Conservation (phyloP, 2,113 vertebrate genomes). For the Hydropotes inermis region DNA sequence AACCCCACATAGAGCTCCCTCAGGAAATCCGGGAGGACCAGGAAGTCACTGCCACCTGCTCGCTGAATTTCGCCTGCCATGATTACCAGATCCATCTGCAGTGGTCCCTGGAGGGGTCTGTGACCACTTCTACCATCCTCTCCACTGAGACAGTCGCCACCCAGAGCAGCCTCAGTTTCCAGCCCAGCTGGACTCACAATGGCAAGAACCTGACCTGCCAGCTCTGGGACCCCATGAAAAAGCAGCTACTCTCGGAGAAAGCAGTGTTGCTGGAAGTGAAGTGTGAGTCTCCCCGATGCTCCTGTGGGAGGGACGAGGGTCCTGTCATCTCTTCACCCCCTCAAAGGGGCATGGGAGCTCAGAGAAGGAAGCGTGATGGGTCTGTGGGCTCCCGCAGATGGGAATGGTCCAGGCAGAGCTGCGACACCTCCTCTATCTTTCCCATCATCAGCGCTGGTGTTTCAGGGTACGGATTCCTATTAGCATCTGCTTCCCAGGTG, state of each 20-base stretch:
- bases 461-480: not conserved
- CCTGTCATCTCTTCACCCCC: not conserved
- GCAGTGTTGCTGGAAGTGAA: slow-evolving; percentile 36
- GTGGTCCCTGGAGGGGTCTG: not conserved
- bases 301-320: not conserved
- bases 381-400: not conserved
- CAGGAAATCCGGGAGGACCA: not conserved
- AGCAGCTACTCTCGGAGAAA: not conserved
- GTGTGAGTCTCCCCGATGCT: slow-evolving; percentile 38
- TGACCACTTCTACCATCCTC: fast-evolving
- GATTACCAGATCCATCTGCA: not conserved
- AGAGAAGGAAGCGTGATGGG: fast-evolving
- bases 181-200: not conserved
- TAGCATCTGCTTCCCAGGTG: not conserved
- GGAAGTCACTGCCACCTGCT: slow-evolving; percentile 14
- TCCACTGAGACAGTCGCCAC: fast-evolving
- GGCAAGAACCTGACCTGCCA: slow-evolving; percentile 40
- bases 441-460: not conserved
- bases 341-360: not conserved
- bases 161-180: not conserved
- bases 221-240: fast-evolving
- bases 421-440: too few species aligned
- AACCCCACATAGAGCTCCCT: slow-evolving; percentile 25
- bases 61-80: slow-evolving; percentile 27
- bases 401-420: not conserved